phyloP scores from a whole-genome alignment of 2,113 vertebrate genomes.

The Heteronetta atricapilla region DNA sequence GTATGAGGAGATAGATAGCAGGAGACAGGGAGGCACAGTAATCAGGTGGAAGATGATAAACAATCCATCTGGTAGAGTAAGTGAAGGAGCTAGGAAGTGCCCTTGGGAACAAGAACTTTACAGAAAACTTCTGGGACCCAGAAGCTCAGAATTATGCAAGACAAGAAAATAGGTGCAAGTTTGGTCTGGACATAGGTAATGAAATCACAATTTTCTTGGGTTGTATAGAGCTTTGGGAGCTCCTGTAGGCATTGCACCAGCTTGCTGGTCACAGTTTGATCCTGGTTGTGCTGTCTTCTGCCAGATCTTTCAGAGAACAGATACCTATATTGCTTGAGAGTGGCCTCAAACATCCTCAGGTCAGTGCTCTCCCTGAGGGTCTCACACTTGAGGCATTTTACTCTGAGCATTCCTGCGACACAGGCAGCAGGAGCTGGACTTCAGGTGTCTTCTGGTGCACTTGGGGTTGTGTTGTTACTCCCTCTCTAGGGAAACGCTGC shows the following conservation, averaged over 20 bases:
- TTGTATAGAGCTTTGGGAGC: background rate
- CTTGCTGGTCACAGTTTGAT: background rate
- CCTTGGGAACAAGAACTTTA: background rate
- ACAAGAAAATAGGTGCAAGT: background rate
- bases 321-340: background rate
- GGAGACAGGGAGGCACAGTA: background rate
- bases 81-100: background rate
- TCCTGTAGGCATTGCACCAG: background rate
- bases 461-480: background rate
- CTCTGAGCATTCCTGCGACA: accelerated
- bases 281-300: background rate
- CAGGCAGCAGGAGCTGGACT: background rate
- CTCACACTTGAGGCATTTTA: background rate
- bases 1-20: background rate
- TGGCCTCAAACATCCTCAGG: background rate
- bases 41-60: background rate
- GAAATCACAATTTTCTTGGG: background rate
- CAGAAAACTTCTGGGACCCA: background rate
- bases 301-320: background rate
- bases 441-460: background rate
- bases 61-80: background rate
- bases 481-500: background rate
- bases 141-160: background rate
- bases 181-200: background rate
- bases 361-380: background rate